Evolutionary conservation across 2,113 vertebrate genomes (phyloP).

Genomic region (Canis aureus): DNA sequence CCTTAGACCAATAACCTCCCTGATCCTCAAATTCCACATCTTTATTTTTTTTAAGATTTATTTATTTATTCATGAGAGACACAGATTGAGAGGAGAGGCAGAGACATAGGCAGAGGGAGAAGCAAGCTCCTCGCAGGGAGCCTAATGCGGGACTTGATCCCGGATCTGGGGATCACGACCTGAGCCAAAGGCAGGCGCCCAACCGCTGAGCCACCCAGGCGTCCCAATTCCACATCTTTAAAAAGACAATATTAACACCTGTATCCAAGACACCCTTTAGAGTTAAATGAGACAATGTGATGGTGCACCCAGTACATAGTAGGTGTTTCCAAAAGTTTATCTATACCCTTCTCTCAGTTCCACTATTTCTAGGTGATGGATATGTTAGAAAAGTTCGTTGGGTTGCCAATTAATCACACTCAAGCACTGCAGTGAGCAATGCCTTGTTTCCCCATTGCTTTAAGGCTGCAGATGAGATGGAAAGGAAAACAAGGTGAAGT

Average conservation of each 20-base stretch:
- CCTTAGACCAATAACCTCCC: not conserved
- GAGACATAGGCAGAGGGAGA: too few relatives aligned
- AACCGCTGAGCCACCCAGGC: too few relatives aligned
- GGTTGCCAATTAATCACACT: too few relatives aligned
- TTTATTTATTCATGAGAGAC: too few relatives aligned
- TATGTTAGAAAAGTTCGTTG: fast-evolving
- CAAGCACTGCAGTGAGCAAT: fast-evolving
- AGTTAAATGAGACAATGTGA: not conserved
- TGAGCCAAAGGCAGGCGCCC: too few relatives aligned
- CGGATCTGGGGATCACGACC: too few relatives aligned
- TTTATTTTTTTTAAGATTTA: not conserved
- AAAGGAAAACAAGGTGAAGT: fast-evolving
- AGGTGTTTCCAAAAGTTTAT: not conserved
- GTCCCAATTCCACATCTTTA: not conserved
- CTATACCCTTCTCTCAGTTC: not conserved
- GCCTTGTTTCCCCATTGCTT: fast-evolving
- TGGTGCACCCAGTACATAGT: fast-evolving
- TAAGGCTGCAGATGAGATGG: too few relatives aligned
- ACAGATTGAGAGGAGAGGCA: too few relatives aligned
- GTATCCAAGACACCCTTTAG: not conserved
- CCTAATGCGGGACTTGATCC: too few relatives aligned
- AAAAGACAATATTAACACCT: not conserved
- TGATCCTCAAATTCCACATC: not conserved
- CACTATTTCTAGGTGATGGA: not conserved
- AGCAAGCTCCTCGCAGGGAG: too few relatives aligned